Evolutionary conservation across 2,797 vertebrate species (phyloP).

Genomic region (Smutsia temminckii): DNA sequence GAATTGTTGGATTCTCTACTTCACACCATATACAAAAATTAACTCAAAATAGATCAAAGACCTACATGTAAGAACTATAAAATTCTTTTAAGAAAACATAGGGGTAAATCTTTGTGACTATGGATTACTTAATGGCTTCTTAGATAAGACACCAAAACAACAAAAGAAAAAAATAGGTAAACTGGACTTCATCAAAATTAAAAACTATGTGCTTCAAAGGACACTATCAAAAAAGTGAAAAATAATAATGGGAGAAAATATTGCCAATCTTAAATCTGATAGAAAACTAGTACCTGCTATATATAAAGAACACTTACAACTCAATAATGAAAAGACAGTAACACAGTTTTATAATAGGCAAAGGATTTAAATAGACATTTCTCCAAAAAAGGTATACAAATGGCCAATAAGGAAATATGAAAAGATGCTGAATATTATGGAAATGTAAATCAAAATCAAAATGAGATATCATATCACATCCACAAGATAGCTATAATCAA

Average conservation of each 20-base stretch:
- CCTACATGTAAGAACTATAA: background rate
- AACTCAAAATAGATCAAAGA: background rate
- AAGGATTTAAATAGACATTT: background rate
- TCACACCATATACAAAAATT: background rate
- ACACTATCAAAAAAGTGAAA: background rate
- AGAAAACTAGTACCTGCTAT: background rate
- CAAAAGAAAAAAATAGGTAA: background rate
- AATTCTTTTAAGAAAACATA: background rate
- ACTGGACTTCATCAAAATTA: background rate
- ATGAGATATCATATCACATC: background rate
- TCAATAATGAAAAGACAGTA: background rate
- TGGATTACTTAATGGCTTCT: background rate
- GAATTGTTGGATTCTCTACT: background rate
- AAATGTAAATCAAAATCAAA: slow-evolving; percentile 1
- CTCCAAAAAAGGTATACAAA: background rate
- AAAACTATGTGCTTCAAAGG: background rate
- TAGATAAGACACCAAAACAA: background rate
- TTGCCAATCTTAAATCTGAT: background rate
- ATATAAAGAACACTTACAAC: background rate
- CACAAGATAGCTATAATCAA: background rate
- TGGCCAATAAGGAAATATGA: background rate
- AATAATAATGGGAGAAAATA: background rate
- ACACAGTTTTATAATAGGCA: background rate
- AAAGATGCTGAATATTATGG: background rate
- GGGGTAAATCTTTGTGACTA: background rate